These are phyloP conservation scores for Chymomyza procnemis DNA, from an alignment of 2,888 invertebrate species.

Conservation along the genomic window DNA sequence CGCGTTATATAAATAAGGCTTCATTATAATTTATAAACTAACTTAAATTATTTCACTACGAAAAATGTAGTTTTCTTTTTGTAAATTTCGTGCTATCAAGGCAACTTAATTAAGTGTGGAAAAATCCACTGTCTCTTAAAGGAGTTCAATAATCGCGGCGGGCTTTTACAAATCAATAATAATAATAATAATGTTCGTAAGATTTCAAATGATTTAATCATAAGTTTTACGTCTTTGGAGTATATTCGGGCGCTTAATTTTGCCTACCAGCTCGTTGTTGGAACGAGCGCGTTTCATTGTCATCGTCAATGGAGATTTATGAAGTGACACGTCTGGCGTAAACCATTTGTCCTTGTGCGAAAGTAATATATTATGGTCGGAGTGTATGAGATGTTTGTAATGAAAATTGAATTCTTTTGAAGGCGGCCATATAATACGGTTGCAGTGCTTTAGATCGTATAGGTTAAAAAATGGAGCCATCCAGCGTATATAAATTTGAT, in stretches of 20 bases:
- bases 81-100: not conserved
- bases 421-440: not conserved
- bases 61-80: not conserved
- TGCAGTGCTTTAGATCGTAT: not conserved
- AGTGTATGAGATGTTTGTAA: not conserved
- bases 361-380: slow-evolving; percentile 16
- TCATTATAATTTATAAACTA: not conserved
- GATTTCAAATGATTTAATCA: slow-evolving; percentile 18
- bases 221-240: slow-evolving; percentile 36
- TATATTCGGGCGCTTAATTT: slow-evolving; percentile 47
- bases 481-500: slow-evolving; percentile 36
- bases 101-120: not conserved
- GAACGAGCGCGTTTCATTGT: slow-evolving; percentile 41
- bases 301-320: not conserved
- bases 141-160: too few species aligned
- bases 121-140: too few species aligned
- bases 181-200: not conserved
- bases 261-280: slow-evolving; percentile 20
- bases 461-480: slow-evolving; percentile 30
- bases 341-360: not conserved
- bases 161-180: too few species aligned
- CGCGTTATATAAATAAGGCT: too few species aligned
- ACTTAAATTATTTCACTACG: not conserved
- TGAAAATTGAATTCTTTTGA: not conserved
- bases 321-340: not conserved